Evolutionary conservation across 2,113 vertebrate species (phyloP).

Genomic region (Mobula hypostoma): DNA sequence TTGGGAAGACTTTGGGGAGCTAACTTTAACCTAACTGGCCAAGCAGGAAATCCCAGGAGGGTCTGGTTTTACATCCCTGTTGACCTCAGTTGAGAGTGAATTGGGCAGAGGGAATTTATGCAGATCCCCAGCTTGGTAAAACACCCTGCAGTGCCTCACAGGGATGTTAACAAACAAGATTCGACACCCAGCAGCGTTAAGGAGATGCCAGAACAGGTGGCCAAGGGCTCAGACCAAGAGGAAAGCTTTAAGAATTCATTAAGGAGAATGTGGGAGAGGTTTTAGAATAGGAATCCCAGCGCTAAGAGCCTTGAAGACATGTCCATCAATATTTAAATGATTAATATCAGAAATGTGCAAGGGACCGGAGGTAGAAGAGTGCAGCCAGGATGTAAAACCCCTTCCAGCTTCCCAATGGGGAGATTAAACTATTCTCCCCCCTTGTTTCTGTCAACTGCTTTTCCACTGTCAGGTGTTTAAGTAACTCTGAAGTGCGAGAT

Average conservation of each 20-base stretch:
- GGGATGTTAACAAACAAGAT: neutral
- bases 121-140: neutral
- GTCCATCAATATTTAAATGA: neutral
- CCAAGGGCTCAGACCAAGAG: neutral
- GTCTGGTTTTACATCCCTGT: neutral
- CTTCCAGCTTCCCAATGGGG: neutral
- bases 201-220: neutral
- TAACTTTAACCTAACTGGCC: neutral
- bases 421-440: neutral
- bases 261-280: neutral
- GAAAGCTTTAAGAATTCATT: neutral
- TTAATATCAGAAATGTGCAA: neutral
- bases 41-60: neutral
- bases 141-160: neutral
- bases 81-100: neutral
- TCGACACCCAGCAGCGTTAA: neutral
- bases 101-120: neutral
- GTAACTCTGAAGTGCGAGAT: neutral
- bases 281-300: neutral
- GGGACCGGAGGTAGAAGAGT: too few species aligned
- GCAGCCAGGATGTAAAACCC: neutral
- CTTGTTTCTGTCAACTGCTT: neutral
- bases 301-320: neutral
- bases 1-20: neutral
- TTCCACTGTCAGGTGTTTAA: slow-evolving; percentile 23